Evolutionary conservation across 1,140 invertebrate genomes (phyloP).

Genomic region (Rhopalosiphum maidis): DNA sequence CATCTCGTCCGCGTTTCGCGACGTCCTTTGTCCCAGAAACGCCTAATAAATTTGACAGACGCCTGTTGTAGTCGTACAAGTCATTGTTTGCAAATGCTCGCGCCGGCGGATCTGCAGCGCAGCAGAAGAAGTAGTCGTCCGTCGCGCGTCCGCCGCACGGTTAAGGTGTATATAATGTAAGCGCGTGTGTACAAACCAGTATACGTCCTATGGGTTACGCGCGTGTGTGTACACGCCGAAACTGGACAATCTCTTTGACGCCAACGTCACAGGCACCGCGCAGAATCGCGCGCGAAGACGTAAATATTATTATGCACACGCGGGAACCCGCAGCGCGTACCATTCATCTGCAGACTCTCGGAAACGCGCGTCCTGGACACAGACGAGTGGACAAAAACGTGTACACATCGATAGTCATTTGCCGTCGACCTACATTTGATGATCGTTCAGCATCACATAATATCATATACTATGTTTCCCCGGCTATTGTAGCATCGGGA

Average conservation of each 20-base stretch:
- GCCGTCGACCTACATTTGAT: too few species aligned
- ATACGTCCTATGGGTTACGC: neutral
- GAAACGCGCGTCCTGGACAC: too few species aligned
- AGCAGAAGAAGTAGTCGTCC: neutral
- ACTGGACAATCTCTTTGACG: slow-evolving; percentile 18
- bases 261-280: neutral
- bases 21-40: slow-evolving; percentile 54
- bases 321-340: too few species aligned
- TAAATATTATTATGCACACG: too few species aligned
- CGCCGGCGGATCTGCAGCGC: neutral
- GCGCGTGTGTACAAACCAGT: neutral
- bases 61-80: slow-evolving; percentile 53
- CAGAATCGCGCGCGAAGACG: neutral
- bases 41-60: slow-evolving; percentile 57
- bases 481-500: too few species aligned
- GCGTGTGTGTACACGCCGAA: neutral
- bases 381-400: too few species aligned
- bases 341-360: too few species aligned
- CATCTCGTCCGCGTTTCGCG: neutral
- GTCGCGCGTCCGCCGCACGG: neutral
- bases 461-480: too few species aligned
- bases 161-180: neutral
- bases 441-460: too few species aligned
- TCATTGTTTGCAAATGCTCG: slow-evolving; percentile 55
- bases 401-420: too few species aligned